Evolutionary conservation across 2,797 vertebrate genomes (phyloP).

Genomic region (Melanotaenia nigrans): DNA sequence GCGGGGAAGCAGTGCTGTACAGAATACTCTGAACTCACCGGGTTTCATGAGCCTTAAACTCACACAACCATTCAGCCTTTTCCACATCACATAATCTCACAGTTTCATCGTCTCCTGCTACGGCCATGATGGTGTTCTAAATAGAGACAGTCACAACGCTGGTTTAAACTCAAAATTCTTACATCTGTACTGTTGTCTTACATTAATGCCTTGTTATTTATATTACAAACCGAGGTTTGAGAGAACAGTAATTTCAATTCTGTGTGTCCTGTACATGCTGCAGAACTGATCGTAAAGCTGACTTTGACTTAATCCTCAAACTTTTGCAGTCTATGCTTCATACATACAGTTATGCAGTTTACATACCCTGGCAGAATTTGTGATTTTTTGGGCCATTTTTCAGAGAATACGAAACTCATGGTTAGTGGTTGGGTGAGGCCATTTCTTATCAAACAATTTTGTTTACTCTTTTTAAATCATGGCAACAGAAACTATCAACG

Average conservation of each 20-base stretch:
- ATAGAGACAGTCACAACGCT: background rate
- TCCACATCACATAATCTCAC: conserved; percentile 87
- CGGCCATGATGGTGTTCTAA: conserved; percentile 87
- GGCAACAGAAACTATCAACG: too few species aligned
- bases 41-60: conserved; percentile 95
- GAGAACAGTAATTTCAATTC: too few species aligned
- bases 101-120: conserved; percentile 91
- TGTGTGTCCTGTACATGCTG: too few species aligned
- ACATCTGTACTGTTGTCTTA: background rate
- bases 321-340: background rate
- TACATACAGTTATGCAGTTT: background rate
- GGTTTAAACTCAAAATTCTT: background rate
- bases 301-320: background rate
- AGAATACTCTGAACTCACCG: conserved; percentile 81
- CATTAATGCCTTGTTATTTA: background rate
- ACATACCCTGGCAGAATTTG: too few species aligned
- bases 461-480: too few species aligned
- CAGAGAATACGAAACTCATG: too few species aligned
- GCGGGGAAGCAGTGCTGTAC: background rate
- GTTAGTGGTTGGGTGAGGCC: too few species aligned
- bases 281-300: too few species aligned
- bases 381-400: too few species aligned
- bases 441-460: too few species aligned
- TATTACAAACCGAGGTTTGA: background rate
- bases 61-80: conserved; percentile 84